Conservation (phyloP, 37 sponge, comb jelly and placozoan species). For the Crambe crambe region DNA sequence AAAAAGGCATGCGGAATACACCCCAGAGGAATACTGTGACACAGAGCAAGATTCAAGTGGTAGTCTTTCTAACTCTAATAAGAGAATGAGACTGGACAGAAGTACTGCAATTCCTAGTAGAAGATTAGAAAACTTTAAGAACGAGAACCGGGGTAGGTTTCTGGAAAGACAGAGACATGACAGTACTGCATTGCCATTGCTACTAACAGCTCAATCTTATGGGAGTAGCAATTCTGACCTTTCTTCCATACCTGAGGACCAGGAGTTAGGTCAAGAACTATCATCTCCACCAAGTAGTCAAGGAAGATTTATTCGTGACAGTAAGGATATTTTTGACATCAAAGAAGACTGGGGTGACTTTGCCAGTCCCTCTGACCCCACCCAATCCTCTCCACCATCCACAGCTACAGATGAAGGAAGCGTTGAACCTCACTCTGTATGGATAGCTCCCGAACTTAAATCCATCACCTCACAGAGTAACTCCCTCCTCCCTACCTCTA, state of each 20-base stretch:
- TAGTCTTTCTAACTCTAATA: background rate
- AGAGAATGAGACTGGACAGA: background rate
- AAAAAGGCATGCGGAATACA: background rate
- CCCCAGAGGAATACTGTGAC: background rate
- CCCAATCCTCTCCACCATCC: background rate
- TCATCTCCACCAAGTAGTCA: background rate
- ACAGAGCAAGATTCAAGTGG: background rate
- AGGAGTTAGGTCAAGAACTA: background rate
- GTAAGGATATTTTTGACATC: background rate
- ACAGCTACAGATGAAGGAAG: background rate
- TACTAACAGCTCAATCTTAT: background rate
- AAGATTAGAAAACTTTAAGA: background rate
- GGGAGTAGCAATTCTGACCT: background rate
- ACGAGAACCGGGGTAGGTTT: background rate
- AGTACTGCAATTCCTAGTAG: background rate
- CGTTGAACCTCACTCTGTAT: conserved; percentile 20
- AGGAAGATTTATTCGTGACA: too few relatives aligned
- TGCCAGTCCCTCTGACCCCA: background rate
- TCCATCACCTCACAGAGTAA: background rate
- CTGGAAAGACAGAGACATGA: background rate
- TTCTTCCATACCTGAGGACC: background rate
- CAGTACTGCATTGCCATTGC: background rate
- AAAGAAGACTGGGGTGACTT: background rate
- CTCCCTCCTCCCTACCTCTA: conserved; percentile 9
- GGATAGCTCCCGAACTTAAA: conserved; percentile 43